Conservation (phyloP, 2,888 invertebrate species). For the Lissocephala sabroskyi region DNA sequence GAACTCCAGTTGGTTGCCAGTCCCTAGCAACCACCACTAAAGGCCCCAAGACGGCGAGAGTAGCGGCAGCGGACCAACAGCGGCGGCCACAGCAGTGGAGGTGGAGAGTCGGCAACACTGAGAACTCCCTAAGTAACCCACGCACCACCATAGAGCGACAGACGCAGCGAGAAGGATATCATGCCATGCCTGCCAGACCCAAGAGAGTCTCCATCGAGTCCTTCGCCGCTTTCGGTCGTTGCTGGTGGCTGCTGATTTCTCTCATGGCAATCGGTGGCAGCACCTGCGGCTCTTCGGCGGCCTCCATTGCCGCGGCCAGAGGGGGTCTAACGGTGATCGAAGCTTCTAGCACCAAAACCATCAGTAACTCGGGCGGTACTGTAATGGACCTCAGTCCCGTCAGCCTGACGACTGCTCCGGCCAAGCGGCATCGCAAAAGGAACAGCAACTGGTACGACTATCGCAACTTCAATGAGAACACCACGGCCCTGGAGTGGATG, state of each 20-base stretch:
- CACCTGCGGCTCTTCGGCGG: too few species aligned
- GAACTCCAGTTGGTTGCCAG: constrained; percentile 65
- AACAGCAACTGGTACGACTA: constrained; percentile 66
- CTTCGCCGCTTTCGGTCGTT: too few species aligned
- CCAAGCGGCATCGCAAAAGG: constrained; percentile 67
- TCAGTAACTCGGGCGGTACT: constrained; percentile 20
- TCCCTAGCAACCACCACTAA: constrained; percentile 55
- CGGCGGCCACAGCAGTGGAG: constrained; percentile 14
- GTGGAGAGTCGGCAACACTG: constrained; percentile 3
- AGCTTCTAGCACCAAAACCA: constrained; percentile 23
- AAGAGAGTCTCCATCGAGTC: too few species aligned
- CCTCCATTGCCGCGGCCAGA: constrained; percentile 25
- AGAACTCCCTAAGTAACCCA: constrained; percentile 1
- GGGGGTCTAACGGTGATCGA: constrained; percentile 46
- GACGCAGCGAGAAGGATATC: not conserved
- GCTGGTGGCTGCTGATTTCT: too few species aligned
- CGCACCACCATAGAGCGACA: constrained; percentile 37
- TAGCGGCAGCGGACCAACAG: constrained; percentile 19
- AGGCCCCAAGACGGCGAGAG: constrained; percentile 52
- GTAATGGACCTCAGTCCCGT: too few species aligned
- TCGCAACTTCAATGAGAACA: constrained; percentile 56
- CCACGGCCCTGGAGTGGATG: constrained; percentile 59
- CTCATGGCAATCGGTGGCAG: too few species aligned
- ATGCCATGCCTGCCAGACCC: not conserved
- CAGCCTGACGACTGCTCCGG: too few species aligned